Conservation (phyloP, 2,888 invertebrate genomes). For the Drosophila histrio region DNA sequence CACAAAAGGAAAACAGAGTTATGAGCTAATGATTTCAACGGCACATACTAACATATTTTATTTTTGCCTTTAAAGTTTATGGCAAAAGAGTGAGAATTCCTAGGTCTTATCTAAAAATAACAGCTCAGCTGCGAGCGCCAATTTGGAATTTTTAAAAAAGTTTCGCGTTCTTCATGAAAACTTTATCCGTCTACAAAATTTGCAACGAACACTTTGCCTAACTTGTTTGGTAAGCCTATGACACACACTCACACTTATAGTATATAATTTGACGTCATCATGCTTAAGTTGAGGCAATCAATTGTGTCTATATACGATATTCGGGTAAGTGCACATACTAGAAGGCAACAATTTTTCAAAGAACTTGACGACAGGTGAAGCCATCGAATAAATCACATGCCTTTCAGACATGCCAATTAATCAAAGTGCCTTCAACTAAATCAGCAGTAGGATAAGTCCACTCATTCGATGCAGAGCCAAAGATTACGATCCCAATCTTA, state of each 20-base stretch:
- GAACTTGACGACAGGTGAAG: conserved; percentile 42
- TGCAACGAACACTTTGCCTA: conserved; percentile 34
- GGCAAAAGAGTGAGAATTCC: conserved; percentile 4
- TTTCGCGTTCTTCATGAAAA: conserved; percentile 44
- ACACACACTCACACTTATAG: conserved; percentile 3
- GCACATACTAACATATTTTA: conserved; percentile 31
- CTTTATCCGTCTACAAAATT: conserved; percentile 59
- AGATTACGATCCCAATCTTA: conserved; percentile 2
- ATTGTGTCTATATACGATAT: conserved; percentile 34
- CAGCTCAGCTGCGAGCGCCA: conserved; percentile 47
- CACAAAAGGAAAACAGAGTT: conserved; percentile 4
- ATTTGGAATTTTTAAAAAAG: conserved; percentile 59
- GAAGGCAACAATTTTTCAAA: conserved; percentile 11
- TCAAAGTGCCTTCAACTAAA: conserved; percentile 50
- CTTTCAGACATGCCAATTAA: conserved; percentile 46
- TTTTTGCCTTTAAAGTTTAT: conserved; percentile 21
- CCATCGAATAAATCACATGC: conserved; percentile 61
- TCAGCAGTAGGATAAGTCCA: conserved; percentile 16
- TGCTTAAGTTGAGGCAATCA: conserved; percentile 59
- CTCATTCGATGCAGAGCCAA: background rate
- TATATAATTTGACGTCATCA: conserved; percentile 30
- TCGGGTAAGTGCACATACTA: background rate
- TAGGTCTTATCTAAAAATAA: conserved; percentile 64
- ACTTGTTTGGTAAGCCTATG: conserved; percentile 35
- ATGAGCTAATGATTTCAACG: conserved; percentile 26